Conservation (phyloP, 2,888 invertebrate species). For the Stenotaenia linearis region DNA sequence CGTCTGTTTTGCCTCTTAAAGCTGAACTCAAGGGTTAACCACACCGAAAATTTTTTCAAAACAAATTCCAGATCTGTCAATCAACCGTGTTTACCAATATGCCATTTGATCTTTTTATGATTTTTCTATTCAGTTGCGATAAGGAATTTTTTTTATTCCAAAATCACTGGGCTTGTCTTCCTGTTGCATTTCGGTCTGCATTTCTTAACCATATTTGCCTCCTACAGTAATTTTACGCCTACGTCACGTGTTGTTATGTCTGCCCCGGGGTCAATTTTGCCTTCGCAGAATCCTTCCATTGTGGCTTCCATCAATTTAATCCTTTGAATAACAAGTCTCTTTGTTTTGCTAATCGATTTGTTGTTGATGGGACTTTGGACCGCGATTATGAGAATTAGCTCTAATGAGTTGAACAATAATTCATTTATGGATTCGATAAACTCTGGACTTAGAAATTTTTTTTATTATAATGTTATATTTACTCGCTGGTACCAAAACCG, state of each 20-base stretch:
- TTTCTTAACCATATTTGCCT: constrained; percentile 23
- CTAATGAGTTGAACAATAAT: neutral
- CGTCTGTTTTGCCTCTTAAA: neutral
- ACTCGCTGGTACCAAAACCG: neutral
- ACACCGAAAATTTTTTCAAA: neutral
- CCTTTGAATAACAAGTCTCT: neutral
- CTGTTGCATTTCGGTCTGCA: neutral
- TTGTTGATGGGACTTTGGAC: neutral
- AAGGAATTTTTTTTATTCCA: neutral
- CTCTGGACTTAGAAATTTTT: no score
- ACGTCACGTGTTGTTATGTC: constrained; percentile 9
- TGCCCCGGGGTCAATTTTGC: neutral
- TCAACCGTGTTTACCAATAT: no score
- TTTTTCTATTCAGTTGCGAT: neutral
- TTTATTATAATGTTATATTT: no score
- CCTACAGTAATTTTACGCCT: constrained; percentile 3
- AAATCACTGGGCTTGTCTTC: neutral
- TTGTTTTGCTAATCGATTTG: neutral
- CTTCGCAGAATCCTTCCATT: neutral
- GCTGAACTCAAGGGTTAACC: neutral
- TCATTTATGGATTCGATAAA: no score
- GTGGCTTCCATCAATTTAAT: neutral
- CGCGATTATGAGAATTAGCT: neutral
- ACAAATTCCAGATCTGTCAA: no score
- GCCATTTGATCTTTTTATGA: no score